Base-by-base conservation (phyloP, 2,113 vertebrate genomes). In the Mionectes macconnelli region DNA sequence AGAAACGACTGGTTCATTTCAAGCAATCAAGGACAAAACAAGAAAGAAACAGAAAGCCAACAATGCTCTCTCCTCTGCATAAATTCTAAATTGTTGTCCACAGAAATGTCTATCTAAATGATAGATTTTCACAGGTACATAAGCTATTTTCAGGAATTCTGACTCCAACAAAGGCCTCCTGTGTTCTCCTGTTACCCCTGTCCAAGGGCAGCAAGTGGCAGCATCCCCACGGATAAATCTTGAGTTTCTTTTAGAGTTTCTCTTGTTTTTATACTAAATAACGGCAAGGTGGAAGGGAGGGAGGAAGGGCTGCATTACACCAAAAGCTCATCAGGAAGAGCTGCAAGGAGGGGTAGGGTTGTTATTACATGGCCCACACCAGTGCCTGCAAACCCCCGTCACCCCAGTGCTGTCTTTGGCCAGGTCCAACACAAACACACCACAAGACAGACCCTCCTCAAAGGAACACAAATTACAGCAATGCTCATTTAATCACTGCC, bases 51-150 rank as follows among this genome's bases (percentile, higher is more conserved):
- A 8, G 31, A 80, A 72, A 56, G 35, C 9, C 60, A 89, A 66
- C 40, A 22, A 25, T 1, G 0, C 3, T 56, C 31, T 56, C 31
- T 78, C 8, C 25, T 40, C 40, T 13, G 25, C 27, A 2, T 2
- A 50, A 69, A 18, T 70, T 42, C 75, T 80, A 33, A 52, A 16
- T 52, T 28, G 8, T 28, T 52, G 50, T 28, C 25, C 12, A 28
- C 50, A 6, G 15, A 52, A 52, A 52, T 28, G 28, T 16, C 50
- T 52, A 16, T 16, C 50, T 39, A 79, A 66, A 45, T 12, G 2
- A 55, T 17, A 12, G 10, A 59, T 72, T 90, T 73, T 85, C 78
- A 24, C 16, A 76, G 49, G 28, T 16, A 40, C 28, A 42, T 39
- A 25, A 81, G 72, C 17, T 33, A 15, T 63, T 50, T 73, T 18